Base-by-base conservation (phyloP, 23 tunicate species). In the Ascidia mentula region DNA sequence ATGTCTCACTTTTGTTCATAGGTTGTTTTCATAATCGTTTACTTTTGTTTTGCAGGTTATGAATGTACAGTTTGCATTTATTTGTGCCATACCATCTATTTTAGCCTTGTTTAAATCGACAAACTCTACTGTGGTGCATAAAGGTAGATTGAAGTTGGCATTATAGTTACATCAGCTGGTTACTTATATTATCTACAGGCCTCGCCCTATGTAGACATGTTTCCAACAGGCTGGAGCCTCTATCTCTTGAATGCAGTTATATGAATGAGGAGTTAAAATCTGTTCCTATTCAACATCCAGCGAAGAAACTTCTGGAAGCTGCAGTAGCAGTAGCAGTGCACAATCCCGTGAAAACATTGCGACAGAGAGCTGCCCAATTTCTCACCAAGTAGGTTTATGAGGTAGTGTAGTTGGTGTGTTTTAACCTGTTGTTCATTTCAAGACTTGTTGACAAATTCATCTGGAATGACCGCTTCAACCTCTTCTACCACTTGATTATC, bases 371-470 rank as follows among this genome's bases (percentile, higher is more conserved):
- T 20, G 61, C 40, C 2, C 75, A 75, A 65, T 83, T 83, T 76
- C 24, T 83, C 3, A 76, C 32, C 6, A 38, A 45, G 87, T 82
- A 74, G 38, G 69, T 39, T 37, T 36, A 13, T 60, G 31, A 7
- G 31, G 46, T 45, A 30, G 38, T 28, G 9, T 4, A 28, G 38
- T 15, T 22, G 12, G 24, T 15, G 31, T 22, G n/a, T 2, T 36
- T 36, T 45, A 77, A n/a, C 5, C 6, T 32, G 31, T 32, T 61
- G 34, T 37, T 38, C 38, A 20, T 40, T 61, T 60, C 9, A 31
- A 85, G 89, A 36, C 77, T 91, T 59, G 31, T 91, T 31, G 87
- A 91, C 72, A 77, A 82, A 37, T 91, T 91, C 73, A 69, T 4
- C 28, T 91, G 97, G 97, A 35, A 59, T 20, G 97, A 91, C 72